Evolutionary conservation across 2,888 invertebrate genomes (phyloP), one percentile per base, ranked within the genome.

Genomic region (Parthenolecanium corni): DNA sequence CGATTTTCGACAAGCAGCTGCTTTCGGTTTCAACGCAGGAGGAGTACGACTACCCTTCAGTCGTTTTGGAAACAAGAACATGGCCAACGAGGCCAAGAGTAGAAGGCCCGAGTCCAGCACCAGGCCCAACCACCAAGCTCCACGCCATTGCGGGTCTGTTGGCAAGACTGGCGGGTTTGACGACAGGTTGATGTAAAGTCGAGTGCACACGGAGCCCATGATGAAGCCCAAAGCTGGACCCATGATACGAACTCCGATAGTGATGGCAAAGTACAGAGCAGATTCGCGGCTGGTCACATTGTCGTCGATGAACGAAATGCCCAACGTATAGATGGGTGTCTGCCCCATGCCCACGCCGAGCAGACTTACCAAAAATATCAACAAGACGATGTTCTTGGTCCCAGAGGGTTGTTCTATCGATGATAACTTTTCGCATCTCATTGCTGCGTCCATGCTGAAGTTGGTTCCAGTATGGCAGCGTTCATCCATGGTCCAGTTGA

Each of bases 121-220:
- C 72, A 90, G 80, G 52, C 90, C 93, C 65, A 96, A 78, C 95
- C 95, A 96, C 95, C 95, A 96, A 49, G 95, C 95, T 54, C 95
- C 94, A 52, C 95, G 87, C 92, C 93, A 95, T 74, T 86, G 79
- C 3, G 89, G 88, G 76, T 92, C 89, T 44, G 80, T 81, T 56
- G 85, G 82, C 68, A 83, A 82, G 70, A 87, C 86, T 67, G 83
- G 83, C 0, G 88, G 86, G 72, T 83, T 80, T 12, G 77, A 75
- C 2, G 85, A 78, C 20, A 91, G 82, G 74, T 91, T 83, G 44
- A 89, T 90, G 74, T 91, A 91, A 67, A 91, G 79, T 70, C 87
- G 82, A 1, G 92, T 91, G 74, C 92, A 92, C 42, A 91, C 76
- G 2, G 91, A 90, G 31, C 92, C 92, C 25, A 93, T 81, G 64